These are phyloP conservation scores for Orestias chungarensis DNA, from an alignment of 2,797 vertebrate species.

Conservation along the genomic window DNA sequence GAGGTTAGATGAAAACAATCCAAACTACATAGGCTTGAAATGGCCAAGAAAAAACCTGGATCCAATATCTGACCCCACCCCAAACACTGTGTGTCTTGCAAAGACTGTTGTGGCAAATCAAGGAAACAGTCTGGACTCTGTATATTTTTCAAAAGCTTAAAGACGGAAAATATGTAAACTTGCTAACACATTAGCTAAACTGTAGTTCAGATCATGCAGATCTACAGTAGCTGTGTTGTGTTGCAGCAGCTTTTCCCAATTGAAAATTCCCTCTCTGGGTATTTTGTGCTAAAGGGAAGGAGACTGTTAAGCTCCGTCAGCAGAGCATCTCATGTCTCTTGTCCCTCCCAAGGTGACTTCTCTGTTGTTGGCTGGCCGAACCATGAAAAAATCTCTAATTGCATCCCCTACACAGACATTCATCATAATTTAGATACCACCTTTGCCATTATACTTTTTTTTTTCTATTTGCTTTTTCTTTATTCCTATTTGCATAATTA, in stretches of 20 bases:
- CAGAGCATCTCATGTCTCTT: slow-evolving; percentile 50
- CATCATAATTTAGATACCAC: slow-evolving; percentile 35
- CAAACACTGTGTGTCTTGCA: neutral
- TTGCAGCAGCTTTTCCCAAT: neutral
- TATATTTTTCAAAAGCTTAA: neutral
- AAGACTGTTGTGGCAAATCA: neutral
- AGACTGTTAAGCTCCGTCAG: slow-evolving; percentile 64
- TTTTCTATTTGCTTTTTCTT: slow-evolving; percentile 1
- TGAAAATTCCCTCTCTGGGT: slow-evolving; percentile 22
- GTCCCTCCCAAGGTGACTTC: slow-evolving; percentile 74
- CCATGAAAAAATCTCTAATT: slow-evolving; percentile 35
- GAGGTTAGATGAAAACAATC: neutral
- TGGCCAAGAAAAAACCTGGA: neutral
- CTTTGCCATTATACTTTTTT: slow-evolving; percentile 17
- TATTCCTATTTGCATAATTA: slow-evolving; percentile 23
- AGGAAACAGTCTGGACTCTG: neutral
- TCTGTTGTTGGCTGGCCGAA: slow-evolving; percentile 70
- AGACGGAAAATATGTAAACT: neutral
- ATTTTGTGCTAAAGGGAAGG: slow-evolving; percentile 26
- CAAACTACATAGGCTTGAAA: neutral
- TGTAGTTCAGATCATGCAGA: neutral
- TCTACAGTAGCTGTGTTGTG: slow-evolving; percentile 20
- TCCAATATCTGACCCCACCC: neutral
- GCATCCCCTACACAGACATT: slow-evolving; percentile 47
- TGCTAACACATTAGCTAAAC: neutral